Evolutionary conservation across 1,140 invertebrate genomes (phyloP), one percentile per base, ranked within the genome.

Genomic region (Melanaphis sacchari): DNA sequence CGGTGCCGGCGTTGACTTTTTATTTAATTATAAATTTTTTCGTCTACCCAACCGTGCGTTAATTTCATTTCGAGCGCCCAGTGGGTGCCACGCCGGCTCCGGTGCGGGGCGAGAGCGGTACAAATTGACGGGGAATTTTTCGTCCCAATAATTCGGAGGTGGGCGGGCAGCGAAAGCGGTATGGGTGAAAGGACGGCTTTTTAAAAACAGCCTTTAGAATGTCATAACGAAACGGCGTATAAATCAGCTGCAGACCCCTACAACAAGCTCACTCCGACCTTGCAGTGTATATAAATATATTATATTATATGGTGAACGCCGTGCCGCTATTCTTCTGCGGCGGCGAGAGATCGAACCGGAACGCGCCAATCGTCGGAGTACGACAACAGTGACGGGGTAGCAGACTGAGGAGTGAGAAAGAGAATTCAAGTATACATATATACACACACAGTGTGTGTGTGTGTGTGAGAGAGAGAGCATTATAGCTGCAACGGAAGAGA

Each of bases 191-290:
- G 21, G 22, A 41, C 21, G 31, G 49, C 36, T 66, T 91, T 91
- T 91, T 91, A 66, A 91, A 91, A 91, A 43, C 59, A 41, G 40
- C 59, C 54, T 91, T 91, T 43, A n/a, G 59, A 91, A 91, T 46
- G 91, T 92, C 91, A 92, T 92, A 92, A 81, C 91, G 91, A 92
- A 46, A 92, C 91, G 66, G 66, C 41, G 26, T 38, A 92, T 92
- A 82, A 92, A 92, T 92, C 91, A 92, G 76, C 76, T 36, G 66
- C 91, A 92, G 91, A 92, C 41, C 40, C 49, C 90, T 43, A 43
- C 59, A 76, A 76, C 59, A 76, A 76, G 59, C n/a, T 31, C 59
- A 76, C 59, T 31, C 59, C 59, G 15, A 31, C 5, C 59, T 18
- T n/a, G 59, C 31, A 76, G 54, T 8, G 36, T 49, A 3, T 49